These are phyloP conservation scores for Polypedilum vanderplanki DNA, from an alignment of 1,140 invertebrate genomes.

Conservation along the genomic window DNA sequence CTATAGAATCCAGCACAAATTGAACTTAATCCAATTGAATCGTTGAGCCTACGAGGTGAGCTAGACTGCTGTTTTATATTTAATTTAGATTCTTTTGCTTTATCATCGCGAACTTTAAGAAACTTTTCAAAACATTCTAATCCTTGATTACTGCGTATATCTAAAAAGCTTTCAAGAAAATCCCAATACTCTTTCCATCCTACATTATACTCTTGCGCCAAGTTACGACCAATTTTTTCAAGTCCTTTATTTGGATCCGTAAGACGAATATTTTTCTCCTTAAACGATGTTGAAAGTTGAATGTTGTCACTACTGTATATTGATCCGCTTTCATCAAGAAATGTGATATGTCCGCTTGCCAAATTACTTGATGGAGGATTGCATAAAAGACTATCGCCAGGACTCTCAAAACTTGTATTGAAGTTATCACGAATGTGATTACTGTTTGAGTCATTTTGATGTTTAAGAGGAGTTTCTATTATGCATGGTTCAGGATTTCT, in stretches of 20 bases:
- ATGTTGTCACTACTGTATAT: slow-evolving; percentile 29
- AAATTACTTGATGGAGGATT: background rate
- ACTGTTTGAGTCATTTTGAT: background rate
- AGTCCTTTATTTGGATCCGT: slow-evolving; percentile 76
- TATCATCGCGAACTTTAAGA: slow-evolving; percentile 48
- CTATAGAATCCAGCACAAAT: slow-evolving; percentile 30
- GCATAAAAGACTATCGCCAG: background rate
- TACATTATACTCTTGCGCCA: slow-evolving; percentile 67
- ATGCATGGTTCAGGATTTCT: background rate
- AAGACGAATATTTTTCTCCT: slow-evolving; percentile 51
- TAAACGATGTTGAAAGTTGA: slow-evolving; percentile 34
- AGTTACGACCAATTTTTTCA: slow-evolving; percentile 67
- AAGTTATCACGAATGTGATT: background rate
- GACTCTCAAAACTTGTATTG: background rate
- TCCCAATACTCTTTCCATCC: slow-evolving; percentile 89
- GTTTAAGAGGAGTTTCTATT: background rate
- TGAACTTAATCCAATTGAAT: background rate
- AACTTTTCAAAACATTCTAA: slow-evolving; percentile 66
- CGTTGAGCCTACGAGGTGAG: slow-evolving; percentile 32
- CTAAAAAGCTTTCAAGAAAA: slow-evolving; percentile 71
- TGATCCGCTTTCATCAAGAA: background rate
- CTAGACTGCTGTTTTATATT: slow-evolving; percentile 32
- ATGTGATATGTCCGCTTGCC: slow-evolving; percentile 25
- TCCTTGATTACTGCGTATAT: slow-evolving; percentile 64
- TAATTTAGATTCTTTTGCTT: slow-evolving; percentile 34